Evolutionary conservation across 2,888 invertebrate species (phyloP), one percentile per base, ranked within the genome.

Genomic region (Synergus japonicus): DNA sequence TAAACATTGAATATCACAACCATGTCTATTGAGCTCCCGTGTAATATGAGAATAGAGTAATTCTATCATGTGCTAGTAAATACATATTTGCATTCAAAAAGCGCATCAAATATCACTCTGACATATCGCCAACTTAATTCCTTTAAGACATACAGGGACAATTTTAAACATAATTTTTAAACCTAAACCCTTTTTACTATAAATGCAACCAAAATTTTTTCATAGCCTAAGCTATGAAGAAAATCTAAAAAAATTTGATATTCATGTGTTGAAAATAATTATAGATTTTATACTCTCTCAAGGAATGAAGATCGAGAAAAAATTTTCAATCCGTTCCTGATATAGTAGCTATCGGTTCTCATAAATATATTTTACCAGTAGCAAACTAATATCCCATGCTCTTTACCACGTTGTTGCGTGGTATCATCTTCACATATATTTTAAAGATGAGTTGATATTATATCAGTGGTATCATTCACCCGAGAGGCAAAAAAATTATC

Each of bases 1-100:
- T 73, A 73, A 73, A 58, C 73, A 73, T 58, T 37, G 37, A 37
- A 73, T 73, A 73, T 54, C 73, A 73, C 54, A 73, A 73, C 54
- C 73, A n/a, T 37, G n/a, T 73, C 73, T 29, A 73, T 54, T 73
- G 54, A 73, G 54, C 29, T 54, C 54, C 54, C 29, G 29, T 15
- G 73, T 73, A 73, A 73, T 73, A n/a, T n/a, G 73, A 73, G 73
- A 73, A 41, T 41, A 41, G 8, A 12, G 85, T 85, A 85, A 83
- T 79, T 82, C 79, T 82, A 85, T 82, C 80, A 83, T 43, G 82
- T 84, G 82, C 78, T 77, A 82, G 78, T 83, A 81, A 84, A 84
- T 79, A 83, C 76, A 73, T 49, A 1, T 44, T 67, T 67, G 69
- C 69, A 81, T 79, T 81, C 66, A 67, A 66, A 79, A 73, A 65